These are phyloP conservation scores for Allacma fusca DNA, from an alignment of 2,888 invertebrate genomes.

Conservation along the genomic window DNA sequence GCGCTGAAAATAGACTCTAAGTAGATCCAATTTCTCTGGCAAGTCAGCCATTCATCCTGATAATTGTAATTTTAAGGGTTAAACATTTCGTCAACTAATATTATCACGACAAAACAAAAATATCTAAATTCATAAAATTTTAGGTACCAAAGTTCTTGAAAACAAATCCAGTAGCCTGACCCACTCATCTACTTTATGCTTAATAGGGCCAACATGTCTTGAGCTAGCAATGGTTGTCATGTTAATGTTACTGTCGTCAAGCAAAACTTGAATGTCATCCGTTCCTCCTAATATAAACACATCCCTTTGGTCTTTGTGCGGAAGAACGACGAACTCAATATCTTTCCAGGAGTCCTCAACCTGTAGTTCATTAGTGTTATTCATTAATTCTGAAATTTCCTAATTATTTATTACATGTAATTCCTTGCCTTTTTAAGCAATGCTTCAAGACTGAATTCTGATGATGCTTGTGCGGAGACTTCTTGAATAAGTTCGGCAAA, in stretches of 20 bases:
- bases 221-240: constrained; percentile 88
- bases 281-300: constrained; percentile 83
- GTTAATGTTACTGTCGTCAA: constrained; percentile 88
- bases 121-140: neutral
- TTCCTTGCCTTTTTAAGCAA: constrained; percentile 75
- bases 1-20: constrained; percentile 94
- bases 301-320: constrained; percentile 83
- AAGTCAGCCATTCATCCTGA: constrained; percentile 86
- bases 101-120: too few species aligned
- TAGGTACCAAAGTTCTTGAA: constrained; percentile 76
- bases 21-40: constrained; percentile 94
- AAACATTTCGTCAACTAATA: constrained; percentile 13
- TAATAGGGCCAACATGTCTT: constrained; percentile 84
- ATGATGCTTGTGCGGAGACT: constrained; percentile 85
- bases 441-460: constrained; percentile 82
- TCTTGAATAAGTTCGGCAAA: constrained; percentile 80
- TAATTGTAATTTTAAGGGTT: constrained; percentile 2
- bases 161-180: constrained; percentile 78
- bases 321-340: constrained; percentile 78
- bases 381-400: neutral
- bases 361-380: constrained; percentile 64
- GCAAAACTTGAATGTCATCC: constrained; percentile 81
- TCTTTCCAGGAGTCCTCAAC: constrained; percentile 86
- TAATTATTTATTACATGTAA: neutral
- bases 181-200: constrained; percentile 84